A percentile compares a stretch with the other conserved stretches of the same genome.
Conservation (phyloP, 2,888 invertebrate genomes). For the Brachyptera putata region DNA sequence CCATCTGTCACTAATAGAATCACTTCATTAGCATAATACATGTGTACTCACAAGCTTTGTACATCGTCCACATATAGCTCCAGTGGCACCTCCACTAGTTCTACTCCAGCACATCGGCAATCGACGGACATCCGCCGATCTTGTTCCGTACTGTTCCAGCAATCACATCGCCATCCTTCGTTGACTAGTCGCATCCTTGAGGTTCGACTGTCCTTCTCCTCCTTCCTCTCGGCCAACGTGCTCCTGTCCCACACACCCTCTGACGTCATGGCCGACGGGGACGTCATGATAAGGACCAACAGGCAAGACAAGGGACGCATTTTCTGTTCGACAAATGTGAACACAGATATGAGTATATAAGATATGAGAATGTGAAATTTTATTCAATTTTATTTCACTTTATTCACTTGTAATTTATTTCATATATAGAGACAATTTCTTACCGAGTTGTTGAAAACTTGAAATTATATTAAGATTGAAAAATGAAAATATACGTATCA, state of each 20-base stretch:
- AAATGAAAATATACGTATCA: too few species aligned
- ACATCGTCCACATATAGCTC: constrained; percentile 19
- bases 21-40: too few species aligned
- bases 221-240: background rate
- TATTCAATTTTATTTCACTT: too few species aligned
- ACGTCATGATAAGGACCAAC: background rate
- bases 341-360: too few species aligned
- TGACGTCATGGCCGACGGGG: background rate
- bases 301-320: background rate
- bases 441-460: too few species aligned
- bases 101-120: constrained; percentile 27
- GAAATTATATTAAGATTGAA: too few species aligned
- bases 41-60: constrained; percentile 25
- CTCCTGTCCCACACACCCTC: background rate
- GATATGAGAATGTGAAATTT: too few species aligned
- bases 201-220: background rate
- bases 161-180: constrained; percentile 25
- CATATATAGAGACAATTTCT: too few species aligned
- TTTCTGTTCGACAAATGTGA: too few species aligned
- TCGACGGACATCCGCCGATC: constrained; percentile 14
- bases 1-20: too few species aligned
- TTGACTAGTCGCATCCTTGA: background rate
- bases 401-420: too few species aligned
- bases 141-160: constrained; percentile 29
- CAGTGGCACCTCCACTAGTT: constrained; percentile 22